Percentiles rank a stretch among this genome's conserved stretches.
Evolutionary conservation across 2,797 vertebrate species (phyloP).

Genomic region (Phaenicophaeus curvirostris): DNA sequence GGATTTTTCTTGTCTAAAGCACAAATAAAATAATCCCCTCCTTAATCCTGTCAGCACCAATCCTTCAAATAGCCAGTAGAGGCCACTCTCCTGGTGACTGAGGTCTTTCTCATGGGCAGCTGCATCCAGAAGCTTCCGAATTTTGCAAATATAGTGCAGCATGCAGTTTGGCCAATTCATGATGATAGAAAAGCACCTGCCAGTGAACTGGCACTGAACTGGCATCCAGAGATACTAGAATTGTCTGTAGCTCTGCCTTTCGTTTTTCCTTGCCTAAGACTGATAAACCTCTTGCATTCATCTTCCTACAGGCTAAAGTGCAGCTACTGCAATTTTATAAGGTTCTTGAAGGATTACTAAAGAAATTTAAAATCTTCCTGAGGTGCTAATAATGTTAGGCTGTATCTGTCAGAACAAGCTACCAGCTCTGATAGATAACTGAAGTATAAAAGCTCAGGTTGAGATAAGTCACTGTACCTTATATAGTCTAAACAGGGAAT

Average conservation of each 20-base stretch:
- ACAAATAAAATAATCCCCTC: not conserved
- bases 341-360: slow-evolving; percentile 5
- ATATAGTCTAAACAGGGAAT: not conserved
- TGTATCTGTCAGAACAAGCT: not conserved
- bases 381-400: not conserved
- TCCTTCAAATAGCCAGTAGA: not conserved
- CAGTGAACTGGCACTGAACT: not conserved
- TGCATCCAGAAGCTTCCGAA: not conserved
- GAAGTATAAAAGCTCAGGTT: not conserved
- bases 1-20: slow-evolving; percentile 17
- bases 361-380: slow-evolving; percentile 29
- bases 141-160: not conserved
- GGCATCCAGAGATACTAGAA: not conserved
- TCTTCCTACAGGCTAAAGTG: not conserved
- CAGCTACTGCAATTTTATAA: slow-evolving; percentile 15
- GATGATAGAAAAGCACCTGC: not conserved
- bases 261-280: not conserved
- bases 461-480: slow-evolving; percentile 5
- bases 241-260: not conserved
- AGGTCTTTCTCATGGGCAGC: not conserved
- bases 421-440: not conserved
- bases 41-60: not conserved
- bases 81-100: not conserved
- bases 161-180: not conserved
- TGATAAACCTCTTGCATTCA: not conserved